phyloP scores from a whole-genome alignment of 2,797 vertebrate species.

The Amazona finschi region DNA sequence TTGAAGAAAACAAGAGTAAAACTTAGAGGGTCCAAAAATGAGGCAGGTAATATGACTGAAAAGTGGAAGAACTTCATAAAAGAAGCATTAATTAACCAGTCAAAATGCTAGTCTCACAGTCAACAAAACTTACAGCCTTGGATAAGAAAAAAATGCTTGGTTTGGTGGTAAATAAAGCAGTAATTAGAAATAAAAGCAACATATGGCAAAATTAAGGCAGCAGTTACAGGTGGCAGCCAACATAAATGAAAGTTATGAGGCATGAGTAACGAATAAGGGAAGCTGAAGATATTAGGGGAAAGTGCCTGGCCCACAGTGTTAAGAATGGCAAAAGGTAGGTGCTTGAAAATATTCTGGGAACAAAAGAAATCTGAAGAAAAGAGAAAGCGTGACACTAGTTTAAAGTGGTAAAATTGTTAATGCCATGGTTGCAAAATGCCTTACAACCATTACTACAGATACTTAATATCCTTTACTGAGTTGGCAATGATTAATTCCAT shows the following conservation, averaged over 20 bases:
- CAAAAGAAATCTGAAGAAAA: not conserved
- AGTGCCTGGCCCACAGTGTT: not conserved
- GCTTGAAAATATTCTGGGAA: not conserved
- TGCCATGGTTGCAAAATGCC: not conserved
- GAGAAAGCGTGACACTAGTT: not conserved
- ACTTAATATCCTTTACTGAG: not conserved
- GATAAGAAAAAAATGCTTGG: not conserved
- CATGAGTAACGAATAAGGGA: not conserved
- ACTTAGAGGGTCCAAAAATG: not conserved
- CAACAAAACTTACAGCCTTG: not conserved
- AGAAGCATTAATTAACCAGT: not conserved
- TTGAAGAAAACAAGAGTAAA: not conserved
- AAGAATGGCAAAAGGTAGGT: not conserved
- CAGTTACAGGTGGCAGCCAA: constrained; percentile 21
- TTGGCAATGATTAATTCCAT: not conserved
- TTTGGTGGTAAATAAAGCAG: constrained; percentile 7
- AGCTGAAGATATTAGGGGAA: not conserved
- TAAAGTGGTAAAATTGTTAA: not conserved
- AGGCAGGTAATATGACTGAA: not conserved
- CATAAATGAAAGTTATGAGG: not conserved
- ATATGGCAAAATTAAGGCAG: constrained; percentile 7
- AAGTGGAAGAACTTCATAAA: not conserved
- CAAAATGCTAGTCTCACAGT: not conserved
- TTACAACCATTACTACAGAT: not conserved
- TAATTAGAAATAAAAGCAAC: constrained; percentile 34